These are phyloP conservation scores for Ceratothoa steindachneri DNA, from an alignment of 2,888 invertebrate genomes.

Conservation along the genomic window DNA sequence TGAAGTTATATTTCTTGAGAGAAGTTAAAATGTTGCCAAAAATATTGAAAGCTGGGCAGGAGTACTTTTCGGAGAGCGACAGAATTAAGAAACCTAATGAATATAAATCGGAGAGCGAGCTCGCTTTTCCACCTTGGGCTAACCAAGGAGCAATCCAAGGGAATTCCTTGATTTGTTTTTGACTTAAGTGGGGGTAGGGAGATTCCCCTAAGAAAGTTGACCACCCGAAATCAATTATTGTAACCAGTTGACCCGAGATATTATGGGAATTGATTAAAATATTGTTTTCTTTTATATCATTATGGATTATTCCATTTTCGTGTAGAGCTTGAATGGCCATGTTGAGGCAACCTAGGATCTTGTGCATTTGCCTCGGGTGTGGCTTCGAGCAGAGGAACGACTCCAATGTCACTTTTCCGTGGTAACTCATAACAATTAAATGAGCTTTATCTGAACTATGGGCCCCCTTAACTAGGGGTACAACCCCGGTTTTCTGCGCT, in stretches of 20 bases:
- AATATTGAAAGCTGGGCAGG: neutral
- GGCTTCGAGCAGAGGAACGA: neutral
- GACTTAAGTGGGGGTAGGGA: neutral
- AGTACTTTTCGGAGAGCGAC: neutral
- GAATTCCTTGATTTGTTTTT: neutral
- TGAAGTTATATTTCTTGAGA: neutral
- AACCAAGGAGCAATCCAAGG: constrained; percentile 6
- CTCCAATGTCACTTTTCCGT: neutral
- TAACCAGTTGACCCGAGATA: neutral
- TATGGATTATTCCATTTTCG: neutral
- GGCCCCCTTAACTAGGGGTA: neutral
- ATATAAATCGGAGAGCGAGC: neutral
- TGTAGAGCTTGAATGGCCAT: neutral
- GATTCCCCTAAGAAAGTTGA: neutral
- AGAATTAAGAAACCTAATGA: neutral
- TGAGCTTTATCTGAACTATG: neutral
- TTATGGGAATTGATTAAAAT: neutral
- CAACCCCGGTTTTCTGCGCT: neutral
- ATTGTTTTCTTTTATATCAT: constrained; percentile 8
- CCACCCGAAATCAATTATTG: constrained; percentile 1
- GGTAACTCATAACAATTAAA: neutral
- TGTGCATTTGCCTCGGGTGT: neutral
- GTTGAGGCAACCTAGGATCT: neutral
- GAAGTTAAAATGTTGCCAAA: neutral
- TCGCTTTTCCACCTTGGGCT: constrained; percentile 2